phyloP scores from a whole-genome alignment of 2,113 vertebrate species.

The Donacobius atricapilla region DNA sequence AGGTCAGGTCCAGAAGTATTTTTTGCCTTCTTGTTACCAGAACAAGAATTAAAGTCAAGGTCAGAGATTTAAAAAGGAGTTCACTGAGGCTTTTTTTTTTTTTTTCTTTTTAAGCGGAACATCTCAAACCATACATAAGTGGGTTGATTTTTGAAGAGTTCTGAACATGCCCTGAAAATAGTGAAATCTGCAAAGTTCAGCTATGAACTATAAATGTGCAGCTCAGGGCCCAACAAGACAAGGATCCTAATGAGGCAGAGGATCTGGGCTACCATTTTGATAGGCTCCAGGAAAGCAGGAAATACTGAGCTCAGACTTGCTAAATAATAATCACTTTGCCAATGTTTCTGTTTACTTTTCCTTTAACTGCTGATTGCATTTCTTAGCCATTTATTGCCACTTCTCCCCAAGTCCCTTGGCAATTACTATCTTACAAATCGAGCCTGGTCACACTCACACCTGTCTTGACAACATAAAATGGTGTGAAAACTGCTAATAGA shows the following conservation, averaged over 20 bases:
- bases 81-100: not conserved
- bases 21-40: not conserved
- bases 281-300: not conserved
- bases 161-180: not conserved
- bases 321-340: not conserved
- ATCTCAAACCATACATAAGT: not conserved
- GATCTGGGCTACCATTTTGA: not conserved
- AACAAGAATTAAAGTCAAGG: not conserved
- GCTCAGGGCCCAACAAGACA: not conserved
- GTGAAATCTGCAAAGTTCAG: not conserved
- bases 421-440: not conserved
- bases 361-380: not conserved
- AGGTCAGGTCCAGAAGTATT: not conserved
- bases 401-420: not conserved
- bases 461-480: not conserved
- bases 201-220: not conserved
- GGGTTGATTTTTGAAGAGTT: not conserved
- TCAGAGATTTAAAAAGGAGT: not conserved
- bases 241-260: not conserved
- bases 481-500: not conserved
- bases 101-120: not conserved
- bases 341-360: slow-evolving; percentile 28
- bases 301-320: not conserved
- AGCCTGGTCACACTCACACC: not conserved
- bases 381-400: not conserved